Conservation (phyloP, 2,113 vertebrate species). For the Aix galericulata region DNA sequence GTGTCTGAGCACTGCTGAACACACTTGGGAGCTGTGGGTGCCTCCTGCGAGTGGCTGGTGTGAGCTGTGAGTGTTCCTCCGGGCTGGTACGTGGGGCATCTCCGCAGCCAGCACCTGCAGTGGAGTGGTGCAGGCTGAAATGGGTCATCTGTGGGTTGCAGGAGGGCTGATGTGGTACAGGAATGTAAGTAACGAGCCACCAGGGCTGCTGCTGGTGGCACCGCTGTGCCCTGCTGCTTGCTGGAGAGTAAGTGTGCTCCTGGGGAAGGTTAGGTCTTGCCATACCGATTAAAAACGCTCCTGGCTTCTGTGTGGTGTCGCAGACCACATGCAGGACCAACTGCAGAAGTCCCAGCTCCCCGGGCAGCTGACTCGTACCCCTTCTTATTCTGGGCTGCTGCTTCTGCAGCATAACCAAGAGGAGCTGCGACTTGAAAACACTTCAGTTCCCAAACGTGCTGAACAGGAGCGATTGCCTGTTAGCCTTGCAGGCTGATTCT, state of each 20-base stretch:
- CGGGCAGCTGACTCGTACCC: neutral
- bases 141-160: neutral
- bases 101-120: neutral
- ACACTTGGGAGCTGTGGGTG: neutral
- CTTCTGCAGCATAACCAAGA: neutral
- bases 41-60: neutral
- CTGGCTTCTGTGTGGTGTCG: neutral
- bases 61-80: neutral
- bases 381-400: neutral
- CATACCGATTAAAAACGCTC: rapidly evolving
- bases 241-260: neutral
- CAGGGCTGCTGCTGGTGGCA: neutral
- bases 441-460: neutral
- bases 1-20: neutral
- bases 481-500: neutral
- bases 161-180: neutral
- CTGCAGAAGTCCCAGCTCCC: neutral
- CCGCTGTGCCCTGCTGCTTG: neutral
- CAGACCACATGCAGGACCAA: neutral
- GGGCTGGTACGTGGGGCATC: neutral
- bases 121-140: neutral
- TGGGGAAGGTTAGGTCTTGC: neutral
- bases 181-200: neutral
- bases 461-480: neutral
- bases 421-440: neutral